Evolutionary conservation across 2,888 invertebrate genomes (phyloP).

Genomic region (Meganola albula): DNA sequence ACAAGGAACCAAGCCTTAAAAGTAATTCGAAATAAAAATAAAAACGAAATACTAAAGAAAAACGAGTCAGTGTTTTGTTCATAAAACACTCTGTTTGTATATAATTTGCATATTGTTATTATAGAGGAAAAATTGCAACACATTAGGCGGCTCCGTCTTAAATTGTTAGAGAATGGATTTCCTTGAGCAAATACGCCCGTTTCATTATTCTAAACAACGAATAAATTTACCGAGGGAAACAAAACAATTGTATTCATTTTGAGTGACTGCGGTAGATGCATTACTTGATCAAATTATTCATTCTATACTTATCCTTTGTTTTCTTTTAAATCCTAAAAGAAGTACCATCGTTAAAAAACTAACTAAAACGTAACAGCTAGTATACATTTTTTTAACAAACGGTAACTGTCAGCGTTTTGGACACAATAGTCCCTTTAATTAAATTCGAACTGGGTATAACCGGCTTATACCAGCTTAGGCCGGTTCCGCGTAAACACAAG

Average conservation of each 20-base stretch:
- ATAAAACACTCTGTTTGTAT: slow-evolving; percentile 26
- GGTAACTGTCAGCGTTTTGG: slow-evolving; percentile 69
- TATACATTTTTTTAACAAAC: too few relatives aligned
- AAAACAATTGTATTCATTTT: slow-evolving; percentile 74
- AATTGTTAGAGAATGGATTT: slow-evolving; percentile 72
- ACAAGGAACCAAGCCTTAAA: too few relatives aligned
- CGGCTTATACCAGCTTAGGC: slow-evolving; percentile 73
- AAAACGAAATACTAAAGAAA: too few relatives aligned
- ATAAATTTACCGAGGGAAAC: slow-evolving; percentile 71
- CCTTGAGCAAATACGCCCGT: slow-evolving; percentile 64
- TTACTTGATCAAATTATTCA: slow-evolving; percentile 70
- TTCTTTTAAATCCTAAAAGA: too few relatives aligned
- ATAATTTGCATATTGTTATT: slow-evolving; percentile 56
- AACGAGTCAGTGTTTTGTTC: slow-evolving; percentile 17
- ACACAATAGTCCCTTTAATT: slow-evolving; percentile 70
- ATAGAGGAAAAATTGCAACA: slow-evolving; percentile 66
- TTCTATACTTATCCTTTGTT: too few relatives aligned
- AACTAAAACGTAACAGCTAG: too few relatives aligned
- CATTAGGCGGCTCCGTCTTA: slow-evolving; percentile 63
- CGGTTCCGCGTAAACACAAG: slow-evolving; percentile 50
- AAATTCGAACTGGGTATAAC: slow-evolving; percentile 72
- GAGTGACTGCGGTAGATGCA: slow-evolving; percentile 65
- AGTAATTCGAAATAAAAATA: too few relatives aligned
- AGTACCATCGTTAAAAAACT: too few relatives aligned
- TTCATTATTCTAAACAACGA: slow-evolving; percentile 74